Evolutionary conservation across 2,888 invertebrate genomes (phyloP), one percentile per base, ranked within the genome.

Genomic region (Limulus polyphemus): DNA sequence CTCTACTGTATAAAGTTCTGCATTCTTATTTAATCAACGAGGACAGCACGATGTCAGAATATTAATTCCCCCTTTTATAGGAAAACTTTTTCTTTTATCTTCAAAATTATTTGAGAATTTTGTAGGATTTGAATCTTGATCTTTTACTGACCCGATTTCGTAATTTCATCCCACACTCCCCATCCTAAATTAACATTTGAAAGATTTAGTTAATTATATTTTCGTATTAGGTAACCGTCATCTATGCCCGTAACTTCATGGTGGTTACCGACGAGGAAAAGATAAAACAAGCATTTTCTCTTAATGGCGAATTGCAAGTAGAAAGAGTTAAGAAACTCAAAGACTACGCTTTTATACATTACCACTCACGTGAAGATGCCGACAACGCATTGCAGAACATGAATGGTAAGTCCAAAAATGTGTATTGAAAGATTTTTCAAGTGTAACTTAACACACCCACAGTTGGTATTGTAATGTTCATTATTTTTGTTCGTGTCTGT

Each of bases 321-420:
- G 78, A 79, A 67, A 80, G 84, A 60, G 80, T 88, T 0, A 88
- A 87, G 75, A 88, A 87, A 74, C 82, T 86, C 10, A 83, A 83
- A 72, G 86, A 88, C 71, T 88, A 85, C 75, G 87, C 87, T 0
- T 89, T 88, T 73, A 77, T 89, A 48, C 87, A 88, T 76, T 86
- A 87, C 71, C 77, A 76, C 68, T 80, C 80, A 50, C 78, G 86
- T 57, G 79, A 81, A 62, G 79, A 83, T 73, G 87, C 88, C 1
- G 82, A 84, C 74, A 71, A 74, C 7, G 82, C 82, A 0, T 75
- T 83, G 74, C 68, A 74, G 11, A 32, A 64, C 49, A 49, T 62
- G 47, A 59, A 62, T 59, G 59, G 67, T 65, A 50, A 48, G 51
- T 61, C 13, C 49, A 32, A 10, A 10, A 49, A 3, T 17, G 17